Percentiles rank a stretch among this genome's conserved stretches.
phyloP scores from a whole-genome alignment of 2,113 vertebrate species.

The Zosterops hypoxanthus region DNA sequence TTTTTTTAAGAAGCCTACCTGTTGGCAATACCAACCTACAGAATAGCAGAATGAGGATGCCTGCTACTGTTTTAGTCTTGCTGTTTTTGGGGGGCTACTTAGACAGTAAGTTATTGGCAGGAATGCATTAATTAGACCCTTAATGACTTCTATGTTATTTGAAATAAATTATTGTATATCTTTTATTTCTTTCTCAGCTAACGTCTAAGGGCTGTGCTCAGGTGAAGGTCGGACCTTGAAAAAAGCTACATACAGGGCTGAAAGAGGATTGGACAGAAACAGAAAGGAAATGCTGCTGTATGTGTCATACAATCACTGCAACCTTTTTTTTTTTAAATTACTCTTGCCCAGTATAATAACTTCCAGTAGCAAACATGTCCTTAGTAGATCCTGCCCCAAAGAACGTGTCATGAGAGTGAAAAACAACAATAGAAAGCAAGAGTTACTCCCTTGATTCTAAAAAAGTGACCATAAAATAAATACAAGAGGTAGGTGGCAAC shows the following conservation, averaged over 20 bases:
- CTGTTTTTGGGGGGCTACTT: not conserved
- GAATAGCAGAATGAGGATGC: not conserved
- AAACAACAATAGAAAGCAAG: not conserved
- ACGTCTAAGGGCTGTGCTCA: not conserved
- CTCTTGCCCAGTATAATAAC: not conserved
- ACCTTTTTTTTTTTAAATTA: slow-evolving; percentile 9
- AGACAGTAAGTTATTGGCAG: not conserved
- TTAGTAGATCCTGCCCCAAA: not conserved
- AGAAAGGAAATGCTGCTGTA: not conserved
- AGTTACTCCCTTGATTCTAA: not conserved
- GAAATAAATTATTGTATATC: not conserved
- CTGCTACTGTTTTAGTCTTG: not conserved
- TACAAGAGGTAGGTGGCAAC: not conserved
- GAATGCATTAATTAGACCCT: not conserved
- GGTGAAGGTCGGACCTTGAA: not conserved
- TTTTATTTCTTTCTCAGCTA: not conserved
- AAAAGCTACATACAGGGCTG: not conserved
- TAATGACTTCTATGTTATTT: not conserved
- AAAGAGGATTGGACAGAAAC: not conserved
- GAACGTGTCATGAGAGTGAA: not conserved
- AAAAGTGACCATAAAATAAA: not conserved
- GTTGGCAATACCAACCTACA: not conserved
- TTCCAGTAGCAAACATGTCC: not conserved
- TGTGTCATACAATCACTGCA: not conserved
- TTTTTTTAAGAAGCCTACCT: not conserved